These are phyloP conservation scores for Seira musarum DNA, from an alignment of 2,888 invertebrate species.

Conservation along the genomic window DNA sequence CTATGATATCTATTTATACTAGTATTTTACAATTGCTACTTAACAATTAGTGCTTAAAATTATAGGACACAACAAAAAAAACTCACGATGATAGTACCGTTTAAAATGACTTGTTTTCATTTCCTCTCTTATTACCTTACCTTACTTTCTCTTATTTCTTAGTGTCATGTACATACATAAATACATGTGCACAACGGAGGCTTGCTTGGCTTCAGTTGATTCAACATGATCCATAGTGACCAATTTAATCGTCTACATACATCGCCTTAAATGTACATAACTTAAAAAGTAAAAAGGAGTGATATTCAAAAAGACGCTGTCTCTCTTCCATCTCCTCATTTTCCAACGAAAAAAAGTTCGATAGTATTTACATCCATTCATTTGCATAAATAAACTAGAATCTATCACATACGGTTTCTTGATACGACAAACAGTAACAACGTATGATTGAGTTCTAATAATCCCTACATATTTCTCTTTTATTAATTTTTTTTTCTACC, in stretches of 20 bases:
- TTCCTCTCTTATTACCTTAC: too few species aligned
- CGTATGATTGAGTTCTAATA: constrained; percentile 19
- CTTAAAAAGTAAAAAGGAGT: not conserved
- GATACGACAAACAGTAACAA: constrained; percentile 59
- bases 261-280: too few species aligned
- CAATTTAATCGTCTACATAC: too few species aligned
- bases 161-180: constrained; percentile 31
- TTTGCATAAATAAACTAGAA: constrained; percentile 65
- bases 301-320: constrained; percentile 12
- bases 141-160: too few species aligned
- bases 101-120: too few species aligned
- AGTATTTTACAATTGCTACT: not conserved
- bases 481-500: not conserved
- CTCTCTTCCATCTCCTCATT: not conserved
- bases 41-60: not conserved
- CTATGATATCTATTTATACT: not conserved
- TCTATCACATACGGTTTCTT: constrained; percentile 70
- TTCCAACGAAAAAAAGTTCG: not conserved
- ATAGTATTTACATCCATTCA: not conserved
- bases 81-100: too few species aligned
- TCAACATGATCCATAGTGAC: too few species aligned
- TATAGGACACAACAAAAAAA: too few species aligned
- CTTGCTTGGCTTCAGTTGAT: too few species aligned
- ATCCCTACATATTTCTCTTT: too few species aligned
- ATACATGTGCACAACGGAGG: too few species aligned